A percentile compares a stretch with the other conserved stretches of the same genome.
phyloP scores from a whole-genome alignment of 2,888 invertebrate genomes.

The Ecliptopera silaceata region DNA sequence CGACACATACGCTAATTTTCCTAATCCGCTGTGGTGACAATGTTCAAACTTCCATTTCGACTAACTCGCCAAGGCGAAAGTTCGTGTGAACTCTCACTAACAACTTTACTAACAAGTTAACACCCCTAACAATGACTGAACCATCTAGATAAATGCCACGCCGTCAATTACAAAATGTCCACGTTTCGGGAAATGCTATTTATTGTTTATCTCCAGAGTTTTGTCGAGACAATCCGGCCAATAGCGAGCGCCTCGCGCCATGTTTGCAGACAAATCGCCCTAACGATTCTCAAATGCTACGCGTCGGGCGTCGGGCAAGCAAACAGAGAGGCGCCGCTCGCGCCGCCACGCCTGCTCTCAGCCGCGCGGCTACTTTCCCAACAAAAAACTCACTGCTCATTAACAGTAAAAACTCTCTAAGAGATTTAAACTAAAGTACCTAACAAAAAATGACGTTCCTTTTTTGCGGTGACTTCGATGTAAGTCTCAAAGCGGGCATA shows the following conservation, averaged over 20 bases:
- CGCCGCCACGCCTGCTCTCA: constrained; percentile 36
- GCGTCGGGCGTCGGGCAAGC: constrained; percentile 73
- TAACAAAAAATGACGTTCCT: constrained; percentile 69
- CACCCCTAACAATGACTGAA: constrained; percentile 80
- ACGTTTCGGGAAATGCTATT: constrained; percentile 74
- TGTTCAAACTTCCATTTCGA: constrained; percentile 70
- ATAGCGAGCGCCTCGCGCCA: constrained; percentile 68
- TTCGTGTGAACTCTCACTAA: constrained; percentile 76
- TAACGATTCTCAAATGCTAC: constrained; percentile 81
- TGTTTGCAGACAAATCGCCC: constrained; percentile 76
- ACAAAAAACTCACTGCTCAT: constrained; percentile 66
- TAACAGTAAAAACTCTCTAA: constrained; percentile 74
- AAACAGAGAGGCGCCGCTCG: constrained; percentile 60
- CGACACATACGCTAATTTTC: constrained; percentile 66
- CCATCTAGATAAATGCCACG: constrained; percentile 78
- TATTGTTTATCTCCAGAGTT: constrained; percentile 75
- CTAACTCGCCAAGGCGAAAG: constrained; percentile 72
- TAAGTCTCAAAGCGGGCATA: constrained; percentile 68
- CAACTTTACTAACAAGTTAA: constrained; percentile 79
- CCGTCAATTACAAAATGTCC: constrained; percentile 78
- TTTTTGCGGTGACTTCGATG: constrained; percentile 77
- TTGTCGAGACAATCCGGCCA: constrained; percentile 71
- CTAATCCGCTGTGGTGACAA: constrained; percentile 70
- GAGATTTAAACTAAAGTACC: constrained; percentile 75
- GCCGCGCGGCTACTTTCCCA: constrained; percentile 47